A percentile compares a stretch with the other conserved stretches of the same genome.
Evolutionary conservation across 1,140 invertebrate genomes (phyloP).

Genomic region (Leguminivora glycinivorella): DNA sequence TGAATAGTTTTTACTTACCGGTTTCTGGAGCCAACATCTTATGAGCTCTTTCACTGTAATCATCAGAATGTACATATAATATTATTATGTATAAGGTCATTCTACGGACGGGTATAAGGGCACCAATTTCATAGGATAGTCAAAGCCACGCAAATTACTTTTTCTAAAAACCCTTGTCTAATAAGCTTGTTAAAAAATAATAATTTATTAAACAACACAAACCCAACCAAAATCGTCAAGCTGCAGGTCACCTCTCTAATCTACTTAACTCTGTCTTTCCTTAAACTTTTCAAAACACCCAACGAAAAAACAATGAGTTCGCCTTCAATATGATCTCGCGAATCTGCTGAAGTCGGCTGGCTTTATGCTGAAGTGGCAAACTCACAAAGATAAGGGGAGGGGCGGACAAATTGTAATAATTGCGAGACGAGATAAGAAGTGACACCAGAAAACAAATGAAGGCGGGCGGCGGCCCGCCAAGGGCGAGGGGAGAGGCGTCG

Average conservation of each 20-base stretch:
- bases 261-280: constrained; percentile 62
- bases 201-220: too few relatives aligned
- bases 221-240: constrained; percentile 20
- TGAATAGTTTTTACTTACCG: too few relatives aligned
- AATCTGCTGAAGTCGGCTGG: constrained; percentile 71
- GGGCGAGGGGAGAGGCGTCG: constrained; percentile 43
- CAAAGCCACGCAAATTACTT: too few relatives aligned
- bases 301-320: constrained; percentile 56
- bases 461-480: constrained; percentile 46
- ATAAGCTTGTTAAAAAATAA: too few relatives aligned
- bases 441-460: constrained; percentile 78
- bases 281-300: constrained; percentile 69
- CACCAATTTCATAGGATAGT: too few relatives aligned
- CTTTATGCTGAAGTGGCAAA: constrained; percentile 75
- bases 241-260: constrained; percentile 54
- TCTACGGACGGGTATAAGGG: too few relatives aligned
- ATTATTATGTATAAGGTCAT: too few relatives aligned
- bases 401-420: constrained; percentile 79
- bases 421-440: constrained; percentile 76
- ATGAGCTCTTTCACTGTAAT: too few relatives aligned
- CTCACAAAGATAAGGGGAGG: constrained; percentile 75
- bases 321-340: constrained; percentile 70
- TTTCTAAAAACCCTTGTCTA: too few relatives aligned
- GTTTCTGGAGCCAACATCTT: too few relatives aligned
- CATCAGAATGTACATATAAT: too few relatives aligned